Evolutionary conservation across 2,797 vertebrate genomes (phyloP).

Genomic region (Liparis tanakae): DNA sequence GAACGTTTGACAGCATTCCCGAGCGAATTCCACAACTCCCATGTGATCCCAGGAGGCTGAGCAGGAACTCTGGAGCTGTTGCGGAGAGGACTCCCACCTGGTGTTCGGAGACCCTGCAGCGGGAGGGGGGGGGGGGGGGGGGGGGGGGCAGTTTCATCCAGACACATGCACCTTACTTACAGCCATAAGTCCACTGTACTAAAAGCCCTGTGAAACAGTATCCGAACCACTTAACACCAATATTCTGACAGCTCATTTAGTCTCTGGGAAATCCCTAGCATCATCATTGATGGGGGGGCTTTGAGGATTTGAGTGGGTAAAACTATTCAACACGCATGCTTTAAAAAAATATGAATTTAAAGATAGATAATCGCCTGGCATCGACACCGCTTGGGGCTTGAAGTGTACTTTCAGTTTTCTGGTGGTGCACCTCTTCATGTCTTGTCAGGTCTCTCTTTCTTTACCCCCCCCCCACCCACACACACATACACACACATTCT

Average conservation of each 20-base stretch:
- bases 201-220: slow-evolving; percentile 6
- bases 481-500: no score
- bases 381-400: not conserved
- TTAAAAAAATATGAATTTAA: slow-evolving; percentile 26
- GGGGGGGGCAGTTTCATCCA: slow-evolving; percentile 25
- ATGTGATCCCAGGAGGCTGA: slow-evolving; percentile 55
- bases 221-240: not conserved
- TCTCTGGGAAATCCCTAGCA: not conserved
- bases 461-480: no score
- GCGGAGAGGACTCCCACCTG: slow-evolving; percentile 30
- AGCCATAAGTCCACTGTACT: not conserved
- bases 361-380: slow-evolving; percentile 42
- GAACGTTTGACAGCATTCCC: slow-evolving; percentile 61
- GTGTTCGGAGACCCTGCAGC: not conserved
- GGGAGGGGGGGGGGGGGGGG: no score
- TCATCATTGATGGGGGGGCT: slow-evolving; percentile 15
- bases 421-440: slow-evolving; percentile 12
- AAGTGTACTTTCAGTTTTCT: not conserved
- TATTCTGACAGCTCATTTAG: slow-evolving; percentile 10
- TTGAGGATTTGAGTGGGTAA: slow-evolving; percentile 15
- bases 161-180: slow-evolving; percentile 2
- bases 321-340: slow-evolving; percentile 17
- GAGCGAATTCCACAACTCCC: slow-evolving; percentile 62
- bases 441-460: no score
- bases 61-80: slow-evolving; percentile 40